Evolutionary conservation across 2,797 vertebrate species (phyloP), one percentile per base, ranked within the genome.

Genomic region (Dipus sagitta): DNA sequence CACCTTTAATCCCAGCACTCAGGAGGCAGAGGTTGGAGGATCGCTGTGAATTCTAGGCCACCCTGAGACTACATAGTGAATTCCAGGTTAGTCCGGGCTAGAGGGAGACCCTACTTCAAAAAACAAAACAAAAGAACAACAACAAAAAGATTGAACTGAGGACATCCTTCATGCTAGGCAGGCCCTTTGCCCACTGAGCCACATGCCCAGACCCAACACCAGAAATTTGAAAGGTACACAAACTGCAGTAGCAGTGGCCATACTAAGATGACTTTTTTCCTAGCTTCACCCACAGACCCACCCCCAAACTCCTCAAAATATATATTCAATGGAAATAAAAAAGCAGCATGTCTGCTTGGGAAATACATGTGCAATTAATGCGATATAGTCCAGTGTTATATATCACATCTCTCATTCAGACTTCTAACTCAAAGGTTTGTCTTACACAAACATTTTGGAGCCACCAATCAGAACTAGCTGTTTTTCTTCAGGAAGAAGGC

Each of bases 371-470:
- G 74, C 58, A 77, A 23, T 4, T n/a, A 64, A 58, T 30, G 23
- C 76, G 58, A 11, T 72, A 17, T 74, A 38, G 7, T 28, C n/a
- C 4, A 14, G 5, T 85, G 28, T 14, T 38, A n/a, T 3, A 13
- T 13, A 7, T 83, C 58, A 62, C 2, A 15, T 20, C 28, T 86
- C 74, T 60, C 68, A 86, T 34, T 80, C 42, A 58, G 28, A 90
- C 67, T 80, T 78, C 88, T 24, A 75, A 90, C 30, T 72, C 74
- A 81, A 86, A 24, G 71, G 86, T 67, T 67, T 93, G 9, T 88
- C 17, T 85, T 75, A n/a, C 10, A 72, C 12, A 86, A 14, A 70
- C 88, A 77, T 34, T 85, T 38, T 80, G 38, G 58, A 80, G 54
- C n/a, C 8, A 72, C n/a, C 9, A 74, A 28, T 94, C 74, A 93